These are phyloP conservation scores for Caenorhabditis remanei DNA, from an alignment of 1,140 invertebrate genomes.

Conservation along the genomic window DNA sequence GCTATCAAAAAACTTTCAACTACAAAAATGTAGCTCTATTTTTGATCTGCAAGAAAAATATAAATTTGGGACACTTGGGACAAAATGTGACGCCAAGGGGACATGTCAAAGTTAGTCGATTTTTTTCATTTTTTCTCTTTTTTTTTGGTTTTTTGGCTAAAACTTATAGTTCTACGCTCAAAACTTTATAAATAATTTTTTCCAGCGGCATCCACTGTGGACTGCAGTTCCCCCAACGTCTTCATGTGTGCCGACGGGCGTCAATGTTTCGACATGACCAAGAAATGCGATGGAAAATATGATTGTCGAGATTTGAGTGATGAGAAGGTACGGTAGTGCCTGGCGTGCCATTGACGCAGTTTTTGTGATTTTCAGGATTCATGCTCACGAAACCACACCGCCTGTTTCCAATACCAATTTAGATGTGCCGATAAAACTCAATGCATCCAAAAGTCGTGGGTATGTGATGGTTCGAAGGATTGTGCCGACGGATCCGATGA, in stretches of 20 bases:
- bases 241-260: constrained; percentile 77
- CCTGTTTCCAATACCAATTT: constrained; percentile 89
- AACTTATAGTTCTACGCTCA: too few relatives aligned
- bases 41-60: too few relatives aligned
- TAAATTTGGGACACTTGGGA: too few relatives aligned
- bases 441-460: constrained; percentile 84
- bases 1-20: too few relatives aligned
- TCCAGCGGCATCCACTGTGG: constrained; percentile 71
- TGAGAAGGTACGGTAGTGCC: constrained; percentile 81
- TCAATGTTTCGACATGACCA: constrained; percentile 86
- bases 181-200: too few relatives aligned
- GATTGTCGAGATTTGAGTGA: constrained; percentile 90
- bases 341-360: neutral
- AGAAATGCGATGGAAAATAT: constrained; percentile 86
- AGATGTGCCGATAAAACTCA: constrained; percentile 86
- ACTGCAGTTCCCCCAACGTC: constrained; percentile 75
- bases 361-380: constrained; percentile 82
- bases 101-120: neutral
- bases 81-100: too few relatives aligned
- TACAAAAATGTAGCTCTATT: too few relatives aligned
- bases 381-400: constrained; percentile 79
- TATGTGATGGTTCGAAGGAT: constrained; percentile 73
- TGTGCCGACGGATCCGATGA: constrained; percentile 87
- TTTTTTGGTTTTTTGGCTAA: too few relatives aligned
- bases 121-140: too few relatives aligned